These are phyloP conservation scores for Celastrina argiolus DNA, from an alignment of 2,888 invertebrate species.

Conservation along the genomic window DNA sequence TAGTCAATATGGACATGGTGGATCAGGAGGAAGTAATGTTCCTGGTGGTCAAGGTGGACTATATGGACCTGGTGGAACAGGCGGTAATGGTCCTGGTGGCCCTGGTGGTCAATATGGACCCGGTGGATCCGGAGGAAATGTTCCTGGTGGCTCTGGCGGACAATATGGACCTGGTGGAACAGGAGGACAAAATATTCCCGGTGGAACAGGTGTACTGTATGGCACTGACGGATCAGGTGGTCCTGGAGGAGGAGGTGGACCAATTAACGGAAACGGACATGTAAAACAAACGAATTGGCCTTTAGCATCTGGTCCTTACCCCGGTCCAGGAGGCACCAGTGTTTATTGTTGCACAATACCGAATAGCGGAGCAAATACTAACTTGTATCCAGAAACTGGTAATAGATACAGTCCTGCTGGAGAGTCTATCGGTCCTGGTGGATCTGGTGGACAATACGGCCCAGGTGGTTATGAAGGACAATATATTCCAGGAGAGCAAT, in stretches of 20 bases:
- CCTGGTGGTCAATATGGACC: conserved; percentile 21
- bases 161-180: conserved; percentile 22
- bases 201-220: conserved; percentile 10
- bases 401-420: conserved; percentile 22
- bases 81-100: conserved; percentile 15
- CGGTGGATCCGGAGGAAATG: conserved; percentile 29
- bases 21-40: conserved; percentile 12
- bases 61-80: conserved; percentile 23
- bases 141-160: conserved; percentile 20
- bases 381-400: conserved; percentile 23
- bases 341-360: conserved; percentile 36
- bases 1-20: conserved; percentile 23
- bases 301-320: conserved; percentile 32
- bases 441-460: conserved; percentile 23
- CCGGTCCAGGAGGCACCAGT: conserved; percentile 32
- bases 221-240: conserved; percentile 23
- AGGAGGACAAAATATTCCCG: conserved; percentile 27
- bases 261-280: not conserved
- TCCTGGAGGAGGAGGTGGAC: conserved; percentile 12
- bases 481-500: conserved; percentile 17
- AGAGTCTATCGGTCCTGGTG: conserved; percentile 22
- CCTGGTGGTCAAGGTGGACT: conserved; percentile 19
- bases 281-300: conserved; percentile 29
- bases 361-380: conserved; percentile 25
- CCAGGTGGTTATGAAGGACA: not conserved